Evolutionary conservation across 2,888 invertebrate genomes (phyloP), one percentile per base, ranked within the genome.

Genomic region (Noctua fimbriata): DNA sequence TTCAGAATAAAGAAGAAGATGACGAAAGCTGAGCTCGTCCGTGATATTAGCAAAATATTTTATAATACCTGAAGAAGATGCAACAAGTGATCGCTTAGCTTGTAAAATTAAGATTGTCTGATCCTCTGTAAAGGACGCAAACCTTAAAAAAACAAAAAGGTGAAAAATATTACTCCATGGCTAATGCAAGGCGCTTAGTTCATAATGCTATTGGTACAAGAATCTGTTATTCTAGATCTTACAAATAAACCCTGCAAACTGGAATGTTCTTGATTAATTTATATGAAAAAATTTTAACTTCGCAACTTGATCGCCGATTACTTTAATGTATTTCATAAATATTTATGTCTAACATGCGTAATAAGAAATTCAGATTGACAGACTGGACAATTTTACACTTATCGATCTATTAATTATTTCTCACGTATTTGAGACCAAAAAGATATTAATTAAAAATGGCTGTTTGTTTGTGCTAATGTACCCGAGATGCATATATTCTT

Each of bases 301-400:
- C 70, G 79, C 71, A 73, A 73, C 36, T 73, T 69, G 63, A 70
- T 85, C 63, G 71, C 58, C 60, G 65, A 79, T 81, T 79, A 79
- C 49, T 87, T 87, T 58, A 76, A 78, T 78, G n/a, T 63, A 76
- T 81, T 87, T 76, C 71, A 77, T 87, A 65, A 79, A 78, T 79
- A 82, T 85, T 85, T 63, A 84, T 78, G 71, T 72, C 28, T 60
- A 49, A 76, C 70, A 80, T 69, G 69, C 16, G 72, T 72, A 41
- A 84, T 75, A 82, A 77, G 32, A 73, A 78, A 73, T 73, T 60
- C 21, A 65, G 75, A 79, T 79, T 80, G 78, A 84, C 32, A 52
- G 71, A 72, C 36, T 81, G 24, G 44, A 79, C 76, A 63, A 78
- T 75, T 73, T 70, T 49, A 67, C 76, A 79, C 55, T 69, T 75